phyloP scores from a whole-genome alignment of 2,888 invertebrate genomes.

The Scaptomyza flava region DNA sequence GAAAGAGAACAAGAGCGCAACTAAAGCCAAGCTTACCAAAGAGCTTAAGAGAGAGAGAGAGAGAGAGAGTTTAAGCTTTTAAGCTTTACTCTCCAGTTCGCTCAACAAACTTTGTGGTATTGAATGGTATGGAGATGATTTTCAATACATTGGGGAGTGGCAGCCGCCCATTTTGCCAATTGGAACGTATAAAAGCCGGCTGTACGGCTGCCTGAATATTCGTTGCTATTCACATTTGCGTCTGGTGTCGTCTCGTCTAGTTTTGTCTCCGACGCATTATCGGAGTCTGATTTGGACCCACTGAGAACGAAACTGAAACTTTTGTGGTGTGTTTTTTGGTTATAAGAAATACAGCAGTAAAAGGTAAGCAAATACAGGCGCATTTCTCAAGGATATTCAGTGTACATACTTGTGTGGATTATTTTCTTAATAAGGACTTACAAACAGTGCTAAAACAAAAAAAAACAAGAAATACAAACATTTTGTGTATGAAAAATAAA shows the following conservation, averaged over 20 bases:
- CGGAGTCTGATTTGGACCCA: conserved; percentile 65
- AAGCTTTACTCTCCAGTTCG: conserved; percentile 6
- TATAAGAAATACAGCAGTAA: conserved; percentile 32
- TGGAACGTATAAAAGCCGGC: conserved; percentile 69
- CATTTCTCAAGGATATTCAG: conserved; percentile 68
- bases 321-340: conserved; percentile 42
- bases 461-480: conserved; percentile 9
- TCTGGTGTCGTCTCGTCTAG: conserved; percentile 83
- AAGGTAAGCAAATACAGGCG: conserved; percentile 61
- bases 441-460: conserved; percentile 21
- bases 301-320: conserved; percentile 42
- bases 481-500: conserved; percentile 25
- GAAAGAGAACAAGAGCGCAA: conserved; percentile 10
- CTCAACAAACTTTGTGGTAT: neutral
- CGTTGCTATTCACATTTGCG: conserved; percentile 84
- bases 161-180: conserved; percentile 77
- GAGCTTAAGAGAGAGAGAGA: conserved; percentile 4
- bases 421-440: conserved; percentile 50
- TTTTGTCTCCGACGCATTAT: conserved; percentile 72
- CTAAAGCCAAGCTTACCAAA: conserved; percentile 3
- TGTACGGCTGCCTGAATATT: conserved; percentile 50
- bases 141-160: conserved; percentile 51
- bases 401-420: conserved; percentile 36
- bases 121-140: conserved; percentile 35
- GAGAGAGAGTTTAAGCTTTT: conserved; percentile 33